Base-by-base conservation (phyloP, 1,140 invertebrate genomes). In the Periplaneta americana region DNA sequence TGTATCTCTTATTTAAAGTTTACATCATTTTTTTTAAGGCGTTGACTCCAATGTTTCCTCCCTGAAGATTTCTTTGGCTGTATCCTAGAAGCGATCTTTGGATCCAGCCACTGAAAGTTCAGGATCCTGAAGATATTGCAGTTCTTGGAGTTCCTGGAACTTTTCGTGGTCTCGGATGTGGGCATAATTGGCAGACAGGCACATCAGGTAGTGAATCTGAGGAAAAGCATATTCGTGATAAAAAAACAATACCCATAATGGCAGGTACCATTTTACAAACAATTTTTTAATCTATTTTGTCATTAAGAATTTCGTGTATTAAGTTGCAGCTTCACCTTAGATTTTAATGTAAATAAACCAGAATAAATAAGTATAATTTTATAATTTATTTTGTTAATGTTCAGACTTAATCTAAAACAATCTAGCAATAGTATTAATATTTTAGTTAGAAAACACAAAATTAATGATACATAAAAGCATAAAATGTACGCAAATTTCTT, bases 101-200 rank as follows among this genome's bases (percentile, higher is more conserved):
- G 86, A 84, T 28, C 88, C 82, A 13, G 86, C 84, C 32, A 79
- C 36, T 57, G 86, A 86, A 85, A 87, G 85, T 81, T 95, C 95
- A 11, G 93, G 89, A 83, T 96, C 95, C 84, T 95, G 94, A 3
- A 97, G 88, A 86, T 95, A 96, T 85, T 97, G 96, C 36, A 98
- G 88, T 85, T 98, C 96, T 87, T 97, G 95, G 34, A 98, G 88
- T 85, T 98, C 96, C 85, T 96, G 96, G 86, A 97, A 95, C 85
- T 98, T 98, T 86, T 97, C 95, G 85, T 97, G 96, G 85, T 97
- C 96, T 81, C 97, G 92, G 85, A 98, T 98, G 85, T 98, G 96
- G 22, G 97, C 97, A 87, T 99, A 99, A 86, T 99, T 99, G 2
- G 97, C 96, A 0, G 97, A 94, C 66, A 99, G 89, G 86, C 96